Conservation (phyloP, 2,113 vertebrate species). For the Pachycephala philippinensis region DNA sequence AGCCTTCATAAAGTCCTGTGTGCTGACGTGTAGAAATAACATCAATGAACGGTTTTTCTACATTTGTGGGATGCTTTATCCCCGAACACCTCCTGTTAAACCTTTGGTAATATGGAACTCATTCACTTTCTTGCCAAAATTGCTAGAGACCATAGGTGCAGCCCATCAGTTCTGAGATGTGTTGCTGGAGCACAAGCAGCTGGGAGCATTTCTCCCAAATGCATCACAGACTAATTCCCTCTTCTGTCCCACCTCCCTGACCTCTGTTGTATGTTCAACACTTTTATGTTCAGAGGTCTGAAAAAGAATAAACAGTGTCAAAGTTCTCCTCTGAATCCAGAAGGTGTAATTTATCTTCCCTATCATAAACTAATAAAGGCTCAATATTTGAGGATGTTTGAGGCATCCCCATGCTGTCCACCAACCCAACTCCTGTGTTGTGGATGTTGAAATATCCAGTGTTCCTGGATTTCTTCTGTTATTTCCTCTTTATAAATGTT, state of each 20-base stretch:
- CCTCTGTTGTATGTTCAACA: background rate
- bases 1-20: background rate
- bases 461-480: background rate
- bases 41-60: background rate
- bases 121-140: background rate
- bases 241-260: background rate
- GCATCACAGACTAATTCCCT: background rate
- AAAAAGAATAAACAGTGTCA: background rate
- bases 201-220: background rate
- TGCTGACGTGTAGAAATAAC: background rate
- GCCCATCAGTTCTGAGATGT: background rate
- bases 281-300: background rate
- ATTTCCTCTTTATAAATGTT: background rate
- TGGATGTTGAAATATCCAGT: background rate
- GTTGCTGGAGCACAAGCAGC: background rate
- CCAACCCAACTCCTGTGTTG: accelerated
- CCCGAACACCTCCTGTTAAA: background rate
- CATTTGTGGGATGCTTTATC: background rate
- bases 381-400: background rate
- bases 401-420: accelerated
- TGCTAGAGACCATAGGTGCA: background rate
- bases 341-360: background rate
- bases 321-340: background rate
- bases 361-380: background rate
- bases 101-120: background rate